Conservation (phyloP, 2,888 invertebrate species). For the Oscheius sp. region DNA sequence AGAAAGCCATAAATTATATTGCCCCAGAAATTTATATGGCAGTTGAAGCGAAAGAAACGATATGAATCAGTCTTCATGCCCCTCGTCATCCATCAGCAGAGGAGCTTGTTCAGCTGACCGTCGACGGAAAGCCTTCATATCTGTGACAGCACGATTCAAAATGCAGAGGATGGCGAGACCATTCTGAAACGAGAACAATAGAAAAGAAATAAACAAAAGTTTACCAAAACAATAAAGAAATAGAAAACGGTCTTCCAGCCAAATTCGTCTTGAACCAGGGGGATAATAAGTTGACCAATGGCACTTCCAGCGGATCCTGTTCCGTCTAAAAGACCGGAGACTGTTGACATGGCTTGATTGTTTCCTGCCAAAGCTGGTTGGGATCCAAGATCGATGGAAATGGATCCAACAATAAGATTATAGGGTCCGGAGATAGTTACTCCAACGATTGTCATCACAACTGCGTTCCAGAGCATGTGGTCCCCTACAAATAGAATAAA, state of each 20-base stretch:
- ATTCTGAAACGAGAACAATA: no score
- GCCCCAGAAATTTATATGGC: constrained; percentile 20
- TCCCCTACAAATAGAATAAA: constrained; percentile 30
- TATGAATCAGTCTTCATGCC: constrained; percentile 27
- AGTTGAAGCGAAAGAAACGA: not conserved
- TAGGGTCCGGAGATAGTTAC: constrained; percentile 73
- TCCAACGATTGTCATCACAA: constrained; percentile 72
- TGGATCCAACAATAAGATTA: constrained; percentile 73
- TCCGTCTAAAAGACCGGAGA: constrained; percentile 74
- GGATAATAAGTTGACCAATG: constrained; percentile 72
- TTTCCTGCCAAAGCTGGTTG: constrained; percentile 71
- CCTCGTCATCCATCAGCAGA: constrained; percentile 44
- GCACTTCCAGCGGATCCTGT: constrained; percentile 74
- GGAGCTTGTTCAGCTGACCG: constrained; percentile 49
- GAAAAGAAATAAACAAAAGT: no score
- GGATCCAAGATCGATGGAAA: constrained; percentile 73
- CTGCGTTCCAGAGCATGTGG: constrained; percentile 69
- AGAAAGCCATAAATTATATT: not conserved
- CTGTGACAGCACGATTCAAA: constrained; percentile 54
- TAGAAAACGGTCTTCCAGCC: constrained; percentile 73
- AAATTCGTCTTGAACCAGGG: constrained; percentile 69
- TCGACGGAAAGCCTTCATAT: constrained; percentile 48
- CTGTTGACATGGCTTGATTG: constrained; percentile 72
- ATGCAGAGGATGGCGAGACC: constrained; percentile 60
- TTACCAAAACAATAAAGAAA: constrained; percentile 74